phyloP scores from a whole-genome alignment of 1,140 invertebrate species.

The Megathymus violae region DNA sequence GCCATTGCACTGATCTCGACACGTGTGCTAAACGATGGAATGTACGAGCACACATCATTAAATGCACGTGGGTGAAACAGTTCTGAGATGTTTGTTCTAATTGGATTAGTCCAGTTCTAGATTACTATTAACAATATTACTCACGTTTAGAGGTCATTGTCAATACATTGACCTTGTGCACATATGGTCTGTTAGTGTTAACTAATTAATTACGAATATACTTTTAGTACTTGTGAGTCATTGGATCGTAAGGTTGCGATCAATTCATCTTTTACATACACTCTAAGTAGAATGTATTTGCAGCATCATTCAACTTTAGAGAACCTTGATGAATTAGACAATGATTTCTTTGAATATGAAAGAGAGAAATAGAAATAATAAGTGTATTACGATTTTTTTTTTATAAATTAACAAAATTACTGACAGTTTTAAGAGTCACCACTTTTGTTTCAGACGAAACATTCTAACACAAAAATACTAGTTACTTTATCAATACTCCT shows the following conservation, averaged over 20 bases:
- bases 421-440: too few species aligned
- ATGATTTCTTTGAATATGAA: too few species aligned
- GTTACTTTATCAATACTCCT: too few species aligned
- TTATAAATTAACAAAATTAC: too few species aligned
- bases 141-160: constrained; percentile 17
- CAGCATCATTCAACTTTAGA: too few species aligned
- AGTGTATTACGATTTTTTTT: too few species aligned
- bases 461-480: too few species aligned
- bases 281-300: too few species aligned
- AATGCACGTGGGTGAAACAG: constrained; percentile 1
- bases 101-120: constrained; percentile 5
- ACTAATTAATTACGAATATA: constrained; percentile 21
- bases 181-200: constrained; percentile 16
- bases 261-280: too few species aligned
- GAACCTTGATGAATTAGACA: too few species aligned
- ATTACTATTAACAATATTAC: constrained; percentile 15
- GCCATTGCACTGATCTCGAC: constrained; percentile 1
- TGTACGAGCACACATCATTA: constrained; percentile 9
- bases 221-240: constrained; percentile 30
- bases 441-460: too few species aligned
- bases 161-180: constrained; percentile 26
- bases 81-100: not conserved
- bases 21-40: constrained; percentile 5
- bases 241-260: not conserved
- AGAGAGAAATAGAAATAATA: too few species aligned